Base-by-base conservation (phyloP, 2,888 invertebrate species). In the Aphelenchoides bicaudatus region DNA sequence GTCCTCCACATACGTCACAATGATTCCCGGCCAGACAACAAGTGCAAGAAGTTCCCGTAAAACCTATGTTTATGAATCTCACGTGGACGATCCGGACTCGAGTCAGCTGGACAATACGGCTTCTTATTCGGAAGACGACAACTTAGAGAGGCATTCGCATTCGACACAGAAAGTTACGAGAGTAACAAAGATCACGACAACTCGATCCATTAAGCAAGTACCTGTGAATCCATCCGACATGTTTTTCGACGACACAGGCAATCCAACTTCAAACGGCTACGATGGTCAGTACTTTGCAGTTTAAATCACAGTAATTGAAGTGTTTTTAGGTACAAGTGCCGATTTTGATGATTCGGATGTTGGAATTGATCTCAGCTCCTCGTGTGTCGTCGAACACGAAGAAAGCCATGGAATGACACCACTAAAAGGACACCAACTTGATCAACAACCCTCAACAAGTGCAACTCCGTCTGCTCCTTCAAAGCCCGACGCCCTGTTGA, bases 131-230 rank as follows among this genome's bases (percentile, higher is more conserved):
- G 16, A 48, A 13, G 55, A 55, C 13, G 62, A 62, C 25, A 52
- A 54, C 29, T 25, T 68, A 19, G 67, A 71, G 49, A 39, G 62
- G 25, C 63, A 60, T 29, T 65, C 63, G 8, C 65, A 61, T 1
- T 71, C 68, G n/a, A 72, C 69, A 30, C 66, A 73, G 56, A 71
- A 71, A 50, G 74, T 78, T 29, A 78, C 78, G 13, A 68, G 74
- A 23, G 74, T 78, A 23, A 78, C 78, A 25, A 79, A 78, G 63
- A 73, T 79, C 43, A 79, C 78, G 21, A 78, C 78, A 19, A 78
- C 78, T 10, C 62, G 78, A 23, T 73, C 74, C 19, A 68, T 78
- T 2, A 65, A 72, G 3, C 78, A 78, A 59, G 67, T 78, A 27
- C 76, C 76, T 6, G 71, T 77, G 16, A 58, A 65, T 21, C 71